phyloP scores from a whole-genome alignment of 2,797 vertebrate species.

The Gephyroberyx darwinii region DNA sequence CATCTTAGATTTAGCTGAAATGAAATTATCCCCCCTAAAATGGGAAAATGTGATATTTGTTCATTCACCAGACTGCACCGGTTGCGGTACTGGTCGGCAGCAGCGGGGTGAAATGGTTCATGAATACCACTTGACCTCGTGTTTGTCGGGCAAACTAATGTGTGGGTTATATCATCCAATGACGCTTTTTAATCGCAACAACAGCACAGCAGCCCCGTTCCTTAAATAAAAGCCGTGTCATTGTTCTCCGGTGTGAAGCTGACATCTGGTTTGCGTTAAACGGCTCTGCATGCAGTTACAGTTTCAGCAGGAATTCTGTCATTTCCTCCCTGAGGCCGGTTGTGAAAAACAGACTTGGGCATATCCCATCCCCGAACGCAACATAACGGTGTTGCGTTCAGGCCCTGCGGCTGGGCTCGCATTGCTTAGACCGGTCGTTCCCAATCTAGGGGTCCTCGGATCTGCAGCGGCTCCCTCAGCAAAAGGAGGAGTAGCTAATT shows the following conservation, averaged over 20 bases:
- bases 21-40: not conserved
- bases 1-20: not conserved
- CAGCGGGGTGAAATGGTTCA: not conserved
- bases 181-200: not conserved
- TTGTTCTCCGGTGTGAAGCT: slow-evolving; percentile 29
- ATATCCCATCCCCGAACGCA: too few relatives aligned
- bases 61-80: not conserved
- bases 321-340: slow-evolving; percentile 69
- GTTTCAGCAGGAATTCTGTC: slow-evolving; percentile 66
- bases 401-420: not conserved
- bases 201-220: not conserved
- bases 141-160: not conserved
- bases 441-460: not conserved
- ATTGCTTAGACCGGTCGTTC: not conserved
- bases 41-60: not conserved
- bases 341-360: not conserved
- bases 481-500: too few relatives aligned
- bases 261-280: slow-evolving; percentile 80
- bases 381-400: not conserved
- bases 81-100: not conserved
- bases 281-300: slow-evolving; percentile 41
- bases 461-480: too few relatives aligned
- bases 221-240: not conserved
- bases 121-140: slow-evolving; percentile 2
- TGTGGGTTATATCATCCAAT: not conserved